Evolutionary conservation across 2,888 invertebrate species (phyloP).

Genomic region (Bombylius discolor): DNA sequence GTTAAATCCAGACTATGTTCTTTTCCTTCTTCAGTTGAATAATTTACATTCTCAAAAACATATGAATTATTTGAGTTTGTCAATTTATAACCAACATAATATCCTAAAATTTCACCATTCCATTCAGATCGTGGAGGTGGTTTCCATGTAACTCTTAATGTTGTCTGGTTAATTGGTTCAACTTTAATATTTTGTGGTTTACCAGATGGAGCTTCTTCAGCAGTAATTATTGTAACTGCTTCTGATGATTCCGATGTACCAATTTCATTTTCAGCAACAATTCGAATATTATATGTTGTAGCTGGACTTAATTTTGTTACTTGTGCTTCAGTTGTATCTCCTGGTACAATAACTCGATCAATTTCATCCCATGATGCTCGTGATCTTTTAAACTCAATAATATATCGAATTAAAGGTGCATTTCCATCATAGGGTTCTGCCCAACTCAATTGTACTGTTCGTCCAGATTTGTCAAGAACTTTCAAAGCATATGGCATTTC

Average conservation of each 20-base stretch:
- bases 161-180: constrained; percentile 77
- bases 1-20: constrained; percentile 74
- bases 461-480: constrained; percentile 81
- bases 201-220: constrained; percentile 80
- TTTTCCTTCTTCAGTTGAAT: constrained; percentile 81
- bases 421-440: constrained; percentile 86
- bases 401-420: constrained; percentile 76
- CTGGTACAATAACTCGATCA: constrained; percentile 79
- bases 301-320: constrained; percentile 81
- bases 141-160: constrained; percentile 79
- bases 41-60: constrained; percentile 83
- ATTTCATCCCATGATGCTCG: constrained; percentile 73
- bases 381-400: constrained; percentile 82
- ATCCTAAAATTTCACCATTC: constrained; percentile 85
- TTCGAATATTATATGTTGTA: constrained; percentile 83
- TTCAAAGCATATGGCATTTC: constrained; percentile 81
- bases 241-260: constrained; percentile 88
- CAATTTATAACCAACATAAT: constrained; percentile 81
- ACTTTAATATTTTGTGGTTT: constrained; percentile 74
- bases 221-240: constrained; percentile 86
- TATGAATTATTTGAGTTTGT: constrained; percentile 75
- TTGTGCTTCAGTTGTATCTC: constrained; percentile 76
- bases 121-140: constrained; percentile 78
- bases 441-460: constrained; percentile 84
- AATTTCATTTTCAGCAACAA: constrained; percentile 87